Evolutionary conservation across 2,113 vertebrate species (phyloP), one percentile per base, ranked within the genome.

Genomic region (Anser brachyrhynchus): DNA sequence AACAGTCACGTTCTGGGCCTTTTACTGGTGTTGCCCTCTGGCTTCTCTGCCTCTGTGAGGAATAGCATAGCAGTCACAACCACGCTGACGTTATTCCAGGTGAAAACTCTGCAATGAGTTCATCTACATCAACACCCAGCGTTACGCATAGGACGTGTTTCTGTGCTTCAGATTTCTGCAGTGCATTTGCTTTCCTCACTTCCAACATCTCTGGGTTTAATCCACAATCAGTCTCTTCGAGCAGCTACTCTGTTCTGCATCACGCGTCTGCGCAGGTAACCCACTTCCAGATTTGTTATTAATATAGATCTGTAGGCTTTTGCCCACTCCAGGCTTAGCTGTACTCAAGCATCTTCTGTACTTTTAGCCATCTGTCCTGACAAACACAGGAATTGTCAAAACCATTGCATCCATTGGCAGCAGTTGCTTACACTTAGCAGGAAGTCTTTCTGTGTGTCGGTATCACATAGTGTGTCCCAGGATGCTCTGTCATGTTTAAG

Each of bases 381-480:
- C 90, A 89, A 67, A 28, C 71, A 65, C 3, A 0, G 90, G 80
- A 17, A 2, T 1, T 81, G 66, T 64, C 66, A 69, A 10, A 91
- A 86, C 87, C 41, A 9, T 16, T 12, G 70, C 2, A 2, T 91
- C 87, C 81, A 81, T 87, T 77, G 69, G 80, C 44, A 44, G 57
- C 70, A 51, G 31, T 26, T 25, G 33, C 41, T 71, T 25, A 3
- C 21, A 3, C 29, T 35, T 52, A 77, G 35, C 73, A 78, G 91
- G 37, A 67, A 21, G 61, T 3, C 67, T 78, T 9, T 25, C 21
- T 35, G 51, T 9, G 22, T 74, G 52, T 64, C 0, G 0, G 6
- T 80, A 20, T 21, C 49, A 6, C 0, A 0, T 5, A 49, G 44
- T 44, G 5, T 81, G 74, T 62, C 31, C 75, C 0, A 1, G 10